Evolutionary conservation across 35 echinoderm and acorn worm genomes (phyloP), one percentile per base, ranked within the genome.

Genomic region (Chiridota heheva): DNA sequence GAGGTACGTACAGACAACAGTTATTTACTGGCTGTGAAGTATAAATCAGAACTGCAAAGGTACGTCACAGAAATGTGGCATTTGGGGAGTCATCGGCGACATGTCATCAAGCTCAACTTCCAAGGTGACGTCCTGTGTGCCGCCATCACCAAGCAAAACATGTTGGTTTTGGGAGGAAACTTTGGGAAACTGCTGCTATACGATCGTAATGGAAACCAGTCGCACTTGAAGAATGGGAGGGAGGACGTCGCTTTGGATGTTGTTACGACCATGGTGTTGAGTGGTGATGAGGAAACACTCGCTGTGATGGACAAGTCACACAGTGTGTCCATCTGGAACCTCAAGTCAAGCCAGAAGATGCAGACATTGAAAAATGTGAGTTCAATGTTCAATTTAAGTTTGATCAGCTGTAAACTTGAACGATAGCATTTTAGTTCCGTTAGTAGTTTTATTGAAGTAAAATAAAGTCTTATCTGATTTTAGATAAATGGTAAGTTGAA

Each of bases 21-120:
- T 16, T 77, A 77, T 42, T 39, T 77, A 29, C 73, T 77, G 28
- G 73, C 60, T 17, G 47, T 77, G 7, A 77, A 77, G 36, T n/a
- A n/a, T n/a, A 46, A 58, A 26, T 28, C 55, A 22, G 48, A 53
- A 53, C 10, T 53, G 48, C 10, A 53, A 7, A 3, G 26, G 0
- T 77, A 77, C 73, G 55, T 60, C 48, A 56, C 60, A 13, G 73
- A 77, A 58, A 46, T 77, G 1, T 77, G 73, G 73, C 73, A 77
- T 77, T 24, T 77, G 0, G 15, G 16, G 12, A 77, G 47, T 16
- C 46, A 39, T 7, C 46, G 73, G 20, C 73, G 60, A 46, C 73
- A 77, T 38, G 30, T 53, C 73, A 77, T 77, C 44, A 77, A 77
- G 43, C 28, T 77, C 2, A 36, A 77, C 29, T 15, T 58, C 17